Evolutionary conservation across 1,140 invertebrate species (phyloP).

Genomic region (Trypoxylus dichotomus): DNA sequence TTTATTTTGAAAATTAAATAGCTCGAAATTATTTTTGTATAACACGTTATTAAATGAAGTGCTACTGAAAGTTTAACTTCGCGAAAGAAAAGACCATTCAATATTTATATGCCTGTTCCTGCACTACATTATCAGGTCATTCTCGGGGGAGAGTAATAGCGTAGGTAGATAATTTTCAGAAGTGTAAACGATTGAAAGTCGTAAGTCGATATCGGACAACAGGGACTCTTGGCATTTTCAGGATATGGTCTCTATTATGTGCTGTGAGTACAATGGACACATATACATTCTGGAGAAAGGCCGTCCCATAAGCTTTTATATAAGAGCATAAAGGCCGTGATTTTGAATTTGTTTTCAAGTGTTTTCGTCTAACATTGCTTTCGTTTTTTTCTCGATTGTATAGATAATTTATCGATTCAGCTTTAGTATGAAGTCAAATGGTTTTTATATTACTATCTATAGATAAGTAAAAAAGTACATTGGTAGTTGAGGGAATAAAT

Average conservation of each 20-base stretch:
- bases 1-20: too few relatives aligned
- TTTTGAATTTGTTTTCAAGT: background rate
- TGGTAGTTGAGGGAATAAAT: too few relatives aligned
- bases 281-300: background rate
- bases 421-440: too few relatives aligned
- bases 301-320: too few relatives aligned
- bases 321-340: background rate
- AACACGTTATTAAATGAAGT: background rate
- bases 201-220: background rate
- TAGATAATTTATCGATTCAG: too few relatives aligned
- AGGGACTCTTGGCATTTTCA: background rate
- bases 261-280: background rate
- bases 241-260: conserved; percentile 6
- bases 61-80: background rate
- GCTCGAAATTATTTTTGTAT: too few relatives aligned
- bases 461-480: too few relatives aligned
- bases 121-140: background rate
- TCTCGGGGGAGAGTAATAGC: background rate
- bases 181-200: background rate
- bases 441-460: too few relatives aligned
- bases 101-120: background rate
- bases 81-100: background rate
- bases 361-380: too few relatives aligned
- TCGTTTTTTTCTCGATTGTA: too few relatives aligned
- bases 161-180: conserved; percentile 3